Base-by-base conservation (phyloP, 2,797 vertebrate species). In the Enteromius afrohamiltoni region DNA sequence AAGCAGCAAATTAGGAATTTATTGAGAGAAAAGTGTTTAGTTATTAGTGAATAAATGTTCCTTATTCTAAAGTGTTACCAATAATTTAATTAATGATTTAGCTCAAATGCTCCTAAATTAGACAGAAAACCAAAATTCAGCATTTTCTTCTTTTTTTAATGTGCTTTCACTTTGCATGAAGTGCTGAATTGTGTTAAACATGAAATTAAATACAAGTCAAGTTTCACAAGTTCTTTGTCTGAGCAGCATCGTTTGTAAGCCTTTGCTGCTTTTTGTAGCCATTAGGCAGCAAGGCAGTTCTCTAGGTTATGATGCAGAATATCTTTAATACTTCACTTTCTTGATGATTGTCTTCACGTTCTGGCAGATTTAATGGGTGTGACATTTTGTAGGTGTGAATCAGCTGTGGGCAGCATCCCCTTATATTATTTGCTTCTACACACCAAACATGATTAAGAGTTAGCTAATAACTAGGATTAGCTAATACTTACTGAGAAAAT, bases 321-420 rank as follows among this genome's bases (percentile, higher is more conserved):
- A 40, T 62, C 26, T 49, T 37, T 37, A 17, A 29, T 10, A 13
- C 40, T 60, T 60, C 23, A 17, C 60, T 60, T 76, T 85, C 65
- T 49, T 81, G 23, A 79, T 55, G 85, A 84, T 58, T 69, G 79
- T 88, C 83, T 77, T 47, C 37, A 51, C 16, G 14, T 64, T 79
- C 68, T 51, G n/a, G 70, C 80, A 83, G 49, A 81, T 80, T 85
- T 80, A 71, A 51, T 85, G 42, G 81, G 69, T 88, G 87, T 86
- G 87, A 87, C 87, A 85, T 84, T 16, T 8, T 45, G 37, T 69
- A 37, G 11, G 37, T 19, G 23, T 76, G 58, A 51, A 42, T 70
- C 85, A 77, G 85, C 68, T 53, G 45, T 62, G n/a, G 53, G 64
- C 81, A 51, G 31, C 75, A 47, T 31, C 23, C 62, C 79, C 47